Conservation (phyloP, 2,113 vertebrate genomes). For the Clarias batrachus region DNA sequence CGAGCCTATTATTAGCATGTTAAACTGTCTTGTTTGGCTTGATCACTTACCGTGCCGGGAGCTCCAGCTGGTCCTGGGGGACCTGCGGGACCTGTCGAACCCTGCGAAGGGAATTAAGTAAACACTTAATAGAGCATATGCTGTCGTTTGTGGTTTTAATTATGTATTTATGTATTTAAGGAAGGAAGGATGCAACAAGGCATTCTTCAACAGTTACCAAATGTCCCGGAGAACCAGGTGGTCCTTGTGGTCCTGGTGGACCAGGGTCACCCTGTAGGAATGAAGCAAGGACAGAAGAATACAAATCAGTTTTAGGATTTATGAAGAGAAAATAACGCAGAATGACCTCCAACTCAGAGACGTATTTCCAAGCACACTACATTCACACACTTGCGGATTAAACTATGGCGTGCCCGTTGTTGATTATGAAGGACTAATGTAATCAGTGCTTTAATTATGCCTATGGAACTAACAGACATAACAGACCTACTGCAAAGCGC, state of each 20-base stretch:
- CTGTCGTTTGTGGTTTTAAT: slow-evolving; percentile 1
- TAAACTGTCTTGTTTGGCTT: slow-evolving; percentile 2
- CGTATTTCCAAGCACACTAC: neutral
- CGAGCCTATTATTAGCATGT: neutral
- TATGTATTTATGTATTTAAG: neutral
- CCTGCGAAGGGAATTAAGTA: slow-evolving; percentile 68
- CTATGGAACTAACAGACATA: neutral
- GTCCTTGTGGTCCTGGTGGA: slow-evolving; percentile 82
- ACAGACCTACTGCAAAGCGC: neutral
- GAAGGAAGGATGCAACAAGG: neutral
- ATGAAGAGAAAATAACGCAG: neutral
- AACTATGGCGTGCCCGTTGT: neutral
- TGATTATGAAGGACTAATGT: neutral
- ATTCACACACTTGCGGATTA: neutral
- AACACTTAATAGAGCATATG: slow-evolving; percentile 30
- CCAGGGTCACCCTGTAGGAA: slow-evolving; percentile 86
- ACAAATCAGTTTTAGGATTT: neutral
- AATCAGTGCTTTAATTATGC: neutral
- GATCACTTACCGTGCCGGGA: slow-evolving; percentile 79
- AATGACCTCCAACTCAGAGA: neutral
- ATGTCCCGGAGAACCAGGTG: slow-evolving; percentile 86
- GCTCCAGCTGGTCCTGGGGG: slow-evolving; percentile 84
- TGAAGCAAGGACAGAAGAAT: neutral
- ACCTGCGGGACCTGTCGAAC: slow-evolving; percentile 79
- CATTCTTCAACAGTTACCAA: slow-evolving; percentile 71